Base-by-base conservation (phyloP, 1,140 invertebrate genomes). In the Radopholus similis region DNA sequence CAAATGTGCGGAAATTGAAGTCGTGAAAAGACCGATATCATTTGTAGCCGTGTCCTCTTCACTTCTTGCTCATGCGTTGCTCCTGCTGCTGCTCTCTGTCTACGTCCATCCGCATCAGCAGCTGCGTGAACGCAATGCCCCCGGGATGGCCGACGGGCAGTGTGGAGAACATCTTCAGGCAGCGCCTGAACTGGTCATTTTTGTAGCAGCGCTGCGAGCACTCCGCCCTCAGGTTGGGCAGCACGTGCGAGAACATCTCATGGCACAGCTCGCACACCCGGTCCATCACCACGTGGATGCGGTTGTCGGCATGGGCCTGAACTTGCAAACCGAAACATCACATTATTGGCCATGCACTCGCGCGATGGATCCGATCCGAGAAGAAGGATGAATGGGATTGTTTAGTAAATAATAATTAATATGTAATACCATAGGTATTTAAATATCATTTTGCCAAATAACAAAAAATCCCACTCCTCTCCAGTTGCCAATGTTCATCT, bases 201-300 rank as follows among this genome's bases (percentile, higher is more conserved):
- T 60, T 60, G 44, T 47, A 60, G 28, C 58, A 60, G 30, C 30
- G 38, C 15, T 38, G 28, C n/a, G 58, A 47, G 76, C 75, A 76
- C 18, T 77, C 38, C 2, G 58, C 42, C 18, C 72, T 56, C 62
- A 78, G 59, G 53, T 76, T 76, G 34, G 75, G 75, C 26, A 74
- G 35, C 34, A 44, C 35, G 58, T 76, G 72, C 4, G 73, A 76
- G 54, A 54, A 77, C 70, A 76, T 74, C 34, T 78, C 75, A 67
- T 76, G 75, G 37, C 75, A 76, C 60, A 76, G 58, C 34, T 76
- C 76, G 40, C 75, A 76, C 30, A 76, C 57, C 34, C 65, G 37
- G 42, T 76, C 76, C 75, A 77, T 77, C 23, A 76, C 49, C n/a
- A 51, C 56, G 13, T 55, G 64, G 23, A 76, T 44, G 9, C 23